Evolutionary conservation across 2,113 vertebrate genomes (phyloP), one percentile per base, ranked within the genome.

Genomic region (Leiothrix lutea): DNA sequence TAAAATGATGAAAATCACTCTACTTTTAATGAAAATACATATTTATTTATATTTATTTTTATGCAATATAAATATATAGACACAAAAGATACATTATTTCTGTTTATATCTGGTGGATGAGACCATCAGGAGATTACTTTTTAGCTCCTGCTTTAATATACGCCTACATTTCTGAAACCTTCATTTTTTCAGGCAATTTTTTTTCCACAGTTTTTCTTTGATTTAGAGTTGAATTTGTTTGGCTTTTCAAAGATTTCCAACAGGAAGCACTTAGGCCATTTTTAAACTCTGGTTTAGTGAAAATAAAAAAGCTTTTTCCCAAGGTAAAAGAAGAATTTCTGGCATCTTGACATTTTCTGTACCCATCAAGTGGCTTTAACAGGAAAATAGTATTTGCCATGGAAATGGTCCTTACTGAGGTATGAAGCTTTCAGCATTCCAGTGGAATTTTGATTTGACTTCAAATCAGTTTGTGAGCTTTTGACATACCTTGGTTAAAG

Each of bases 251-350:
- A 82, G 45, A 69, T 58, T 87, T 81, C 28, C 42, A 45, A 53
- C 66, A 84, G 71, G 65, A 92, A 92, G 16, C 60, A 79, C 51
- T 82, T 47, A 19, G 42, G 51, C 45, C 91, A 70, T 73, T 95
- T 95, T 94, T 82, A 91, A 95, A 70, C 50, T 56, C 70, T 29
- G 25, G 33, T 61, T 61, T 13, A 87, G 25, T 54, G 61, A 91
- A 89, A 94, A 92, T 66, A 85, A 95, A 95, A 92, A 95, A 75
- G 40, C 45, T 67, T 95, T 94, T 94, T 91, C 94, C 90, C 90
- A 92, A 86, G 67, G 54, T 88, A 82, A 69, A 91, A 85, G 83
- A 96, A 77, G 74, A 96, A 96, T 93, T 97, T 94, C 67, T 93
- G 93, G 66, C 79, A 95, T 93, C 85, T 80, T 94, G 79, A 75